Conservation (phyloP, 2,797 vertebrate genomes). For the Garrulus glandarius region DNA sequence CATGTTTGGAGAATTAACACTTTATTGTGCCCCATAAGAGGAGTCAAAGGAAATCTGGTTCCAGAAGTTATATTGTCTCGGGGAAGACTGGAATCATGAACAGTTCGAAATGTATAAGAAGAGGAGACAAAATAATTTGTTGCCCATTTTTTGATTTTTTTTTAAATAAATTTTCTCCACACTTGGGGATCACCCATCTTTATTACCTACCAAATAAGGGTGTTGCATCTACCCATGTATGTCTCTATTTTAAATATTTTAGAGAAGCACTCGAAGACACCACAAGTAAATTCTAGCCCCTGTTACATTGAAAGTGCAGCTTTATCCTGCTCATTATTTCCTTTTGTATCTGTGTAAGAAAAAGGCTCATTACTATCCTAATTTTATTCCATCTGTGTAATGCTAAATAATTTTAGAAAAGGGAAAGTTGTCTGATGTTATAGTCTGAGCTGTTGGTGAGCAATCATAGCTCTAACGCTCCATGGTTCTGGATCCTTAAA, state of each 20-base stretch:
- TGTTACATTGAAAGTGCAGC: not conserved
- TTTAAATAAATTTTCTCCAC: not conserved
- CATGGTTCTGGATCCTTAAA: not conserved
- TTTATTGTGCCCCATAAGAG: not conserved
- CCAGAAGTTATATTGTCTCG: not conserved
- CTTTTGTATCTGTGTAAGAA: not conserved
- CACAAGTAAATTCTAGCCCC: not conserved
- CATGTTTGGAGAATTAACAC: not conserved
- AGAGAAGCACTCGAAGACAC: not conserved
- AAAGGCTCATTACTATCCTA: not conserved
- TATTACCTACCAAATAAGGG: not conserved
- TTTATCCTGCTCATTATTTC: not conserved
- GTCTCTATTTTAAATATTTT: not conserved
- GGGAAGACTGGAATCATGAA: not conserved
- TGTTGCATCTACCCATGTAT: not conserved
- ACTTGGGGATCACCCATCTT: not conserved
- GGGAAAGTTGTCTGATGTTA: not conserved
- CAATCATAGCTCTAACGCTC: not conserved
- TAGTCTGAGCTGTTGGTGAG: not conserved
- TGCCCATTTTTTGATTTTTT: not conserved
- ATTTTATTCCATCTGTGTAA: not conserved
- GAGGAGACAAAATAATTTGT: not conserved
- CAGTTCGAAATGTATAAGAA: not conserved
- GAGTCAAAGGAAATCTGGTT: not conserved
- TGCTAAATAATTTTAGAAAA: not conserved